A percentile compares a stretch with the other conserved stretches of the same genome.
Evolutionary conservation across 2,113 vertebrate species (phyloP).

Genomic region (Bos indicus): DNA sequence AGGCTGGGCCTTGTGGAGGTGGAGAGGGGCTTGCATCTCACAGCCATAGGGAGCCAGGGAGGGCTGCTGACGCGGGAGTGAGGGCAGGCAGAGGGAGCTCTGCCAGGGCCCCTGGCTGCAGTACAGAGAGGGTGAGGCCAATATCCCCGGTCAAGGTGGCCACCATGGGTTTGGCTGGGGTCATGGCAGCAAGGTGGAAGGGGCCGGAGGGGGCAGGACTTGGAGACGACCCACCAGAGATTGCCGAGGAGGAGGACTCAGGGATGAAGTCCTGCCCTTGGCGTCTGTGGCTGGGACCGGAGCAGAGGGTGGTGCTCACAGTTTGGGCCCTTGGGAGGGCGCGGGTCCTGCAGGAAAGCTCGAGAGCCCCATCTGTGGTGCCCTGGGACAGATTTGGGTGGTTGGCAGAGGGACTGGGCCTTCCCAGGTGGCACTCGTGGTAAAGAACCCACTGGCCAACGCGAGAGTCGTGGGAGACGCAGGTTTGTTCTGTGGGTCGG

Average conservation of each 20-base stretch:
- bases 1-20: background rate
- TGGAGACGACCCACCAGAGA: rapidly evolving
- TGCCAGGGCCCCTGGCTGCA: background rate
- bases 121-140: background rate
- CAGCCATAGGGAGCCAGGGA: background rate
- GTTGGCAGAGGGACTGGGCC: background rate
- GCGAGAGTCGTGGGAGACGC: background rate
- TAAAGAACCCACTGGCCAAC: background rate
- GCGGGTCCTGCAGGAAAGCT: background rate
- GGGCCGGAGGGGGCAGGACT: background rate
- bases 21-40: background rate
- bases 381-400: background rate
- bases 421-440: rapidly evolving
- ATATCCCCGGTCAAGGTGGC: background rate
- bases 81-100: background rate
- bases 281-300: rapidly evolving
- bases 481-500: background rate
- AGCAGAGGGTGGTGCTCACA: background rate
- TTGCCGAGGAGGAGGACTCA: background rate
- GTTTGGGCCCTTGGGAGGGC: background rate
- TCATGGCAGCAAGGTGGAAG: background rate
- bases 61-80: background rate
- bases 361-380: rapidly evolving
- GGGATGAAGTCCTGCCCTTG: background rate
- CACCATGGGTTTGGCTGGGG: rapidly evolving